Conservation (phyloP, 2,888 invertebrate species). For the Leucozona laternaria region DNA sequence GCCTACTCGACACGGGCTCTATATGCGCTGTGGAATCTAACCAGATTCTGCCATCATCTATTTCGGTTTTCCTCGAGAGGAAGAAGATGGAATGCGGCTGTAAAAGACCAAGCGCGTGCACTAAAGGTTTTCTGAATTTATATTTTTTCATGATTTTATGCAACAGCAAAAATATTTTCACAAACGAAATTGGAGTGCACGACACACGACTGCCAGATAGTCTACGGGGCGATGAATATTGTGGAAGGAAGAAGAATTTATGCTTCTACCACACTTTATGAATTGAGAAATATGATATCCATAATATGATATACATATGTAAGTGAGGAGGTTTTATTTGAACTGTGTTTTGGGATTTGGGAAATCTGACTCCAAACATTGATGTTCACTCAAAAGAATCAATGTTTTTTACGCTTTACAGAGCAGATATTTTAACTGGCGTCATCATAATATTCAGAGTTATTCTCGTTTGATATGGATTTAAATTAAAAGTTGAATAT, state of each 20-base stretch:
- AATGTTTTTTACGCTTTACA: slow-evolving; percentile 3
- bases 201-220: slow-evolving; percentile 11
- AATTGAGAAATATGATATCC: slow-evolving; percentile 9
- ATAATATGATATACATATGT: not conserved
- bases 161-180: slow-evolving; percentile 20
- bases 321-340: slow-evolving; percentile 2
- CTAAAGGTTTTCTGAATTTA: slow-evolving; percentile 44
- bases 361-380: not conserved
- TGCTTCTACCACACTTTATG: slow-evolving; percentile 10
- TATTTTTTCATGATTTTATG: slow-evolving; percentile 56
- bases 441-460: not conserved
- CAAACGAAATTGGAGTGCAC: slow-evolving; percentile 41
- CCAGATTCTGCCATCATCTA: slow-evolving; percentile 57
- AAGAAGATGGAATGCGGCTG: slow-evolving; percentile 69
- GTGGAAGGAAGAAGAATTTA: not conserved
- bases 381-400: not conserved
- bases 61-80: slow-evolving; percentile 40
- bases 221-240: not conserved
- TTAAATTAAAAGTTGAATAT: not conserved
- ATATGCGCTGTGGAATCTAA: slow-evolving; percentile 34
- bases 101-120: slow-evolving; percentile 56
- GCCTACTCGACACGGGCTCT: slow-evolving; percentile 8
- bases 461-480: not conserved
- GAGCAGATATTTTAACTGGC: not conserved
- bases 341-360: not conserved